These are phyloP conservation scores for Heliangelus exortis DNA, from an alignment of 2,797 vertebrate species.

Conservation along the genomic window DNA sequence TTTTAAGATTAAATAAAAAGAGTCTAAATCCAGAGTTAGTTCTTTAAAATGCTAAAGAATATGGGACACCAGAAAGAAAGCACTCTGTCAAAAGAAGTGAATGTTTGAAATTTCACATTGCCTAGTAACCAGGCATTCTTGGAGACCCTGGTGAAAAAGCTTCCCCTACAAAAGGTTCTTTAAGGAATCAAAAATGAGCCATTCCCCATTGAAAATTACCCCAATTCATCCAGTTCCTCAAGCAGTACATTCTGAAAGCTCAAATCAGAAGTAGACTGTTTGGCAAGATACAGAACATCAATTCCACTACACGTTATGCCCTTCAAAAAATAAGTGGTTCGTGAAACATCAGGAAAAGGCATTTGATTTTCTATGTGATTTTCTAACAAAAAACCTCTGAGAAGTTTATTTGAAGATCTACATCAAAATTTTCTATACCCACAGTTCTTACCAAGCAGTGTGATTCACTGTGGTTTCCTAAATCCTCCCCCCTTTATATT, in stretches of 20 bases:
- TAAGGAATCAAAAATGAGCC: background rate
- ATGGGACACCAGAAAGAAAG: background rate
- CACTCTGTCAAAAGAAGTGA: background rate
- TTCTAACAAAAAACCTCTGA: background rate
- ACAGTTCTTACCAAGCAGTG: background rate
- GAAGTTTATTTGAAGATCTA: background rate
- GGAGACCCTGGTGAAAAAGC: background rate
- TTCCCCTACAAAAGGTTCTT: background rate
- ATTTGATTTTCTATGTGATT: background rate
- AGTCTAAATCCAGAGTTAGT: background rate
- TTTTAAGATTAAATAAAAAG: background rate
- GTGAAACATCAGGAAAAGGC: background rate
- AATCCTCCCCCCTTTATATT: background rate
- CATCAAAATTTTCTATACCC: background rate
- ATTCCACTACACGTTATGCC: background rate
- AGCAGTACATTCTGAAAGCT: background rate
- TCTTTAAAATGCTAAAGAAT: background rate
- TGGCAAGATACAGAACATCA: background rate
- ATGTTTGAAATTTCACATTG: background rate
- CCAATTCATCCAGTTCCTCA: accelerated
- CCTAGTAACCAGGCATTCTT: background rate
- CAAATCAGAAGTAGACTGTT: background rate
- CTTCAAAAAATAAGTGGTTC: background rate
- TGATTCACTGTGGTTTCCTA: background rate
- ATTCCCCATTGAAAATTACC: background rate